These are phyloP conservation scores for Sapajus apella DNA, from an alignment of 2,113 vertebrate species.

Conservation along the genomic window DNA sequence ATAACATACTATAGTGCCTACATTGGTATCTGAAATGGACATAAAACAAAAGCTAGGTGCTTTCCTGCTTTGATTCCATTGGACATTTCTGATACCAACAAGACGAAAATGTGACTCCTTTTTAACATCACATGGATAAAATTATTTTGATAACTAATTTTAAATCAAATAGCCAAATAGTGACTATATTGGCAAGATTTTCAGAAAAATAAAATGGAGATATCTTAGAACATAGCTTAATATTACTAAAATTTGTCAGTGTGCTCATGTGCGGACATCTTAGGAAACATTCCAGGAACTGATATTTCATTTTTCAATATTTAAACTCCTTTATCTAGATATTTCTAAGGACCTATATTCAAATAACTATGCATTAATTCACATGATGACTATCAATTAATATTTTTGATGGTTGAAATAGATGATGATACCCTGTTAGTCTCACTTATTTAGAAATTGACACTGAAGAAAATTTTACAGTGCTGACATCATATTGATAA, in stretches of 20 bases:
- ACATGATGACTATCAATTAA: neutral
- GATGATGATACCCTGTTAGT: neutral
- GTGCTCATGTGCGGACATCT: neutral
- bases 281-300: neutral
- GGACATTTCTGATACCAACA: neutral
- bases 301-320: neutral
- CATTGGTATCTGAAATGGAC: neutral
- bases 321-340: neutral
- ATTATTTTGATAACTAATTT: neutral
- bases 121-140: neutral
- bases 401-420: neutral
- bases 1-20: neutral
- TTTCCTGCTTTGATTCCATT: neutral
- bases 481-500: fast-evolving
- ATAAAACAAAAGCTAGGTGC: neutral
- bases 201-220: neutral
- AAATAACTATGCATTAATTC: neutral
- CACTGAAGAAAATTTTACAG: neutral
- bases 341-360: neutral
- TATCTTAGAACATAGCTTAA: neutral
- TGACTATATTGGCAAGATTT: neutral
- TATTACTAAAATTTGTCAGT: neutral
- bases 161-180: neutral
- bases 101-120: neutral
- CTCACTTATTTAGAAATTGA: neutral